These are phyloP conservation scores for Callionymus lyra DNA, from an alignment of 2,113 vertebrate species.

Conservation along the genomic window DNA sequence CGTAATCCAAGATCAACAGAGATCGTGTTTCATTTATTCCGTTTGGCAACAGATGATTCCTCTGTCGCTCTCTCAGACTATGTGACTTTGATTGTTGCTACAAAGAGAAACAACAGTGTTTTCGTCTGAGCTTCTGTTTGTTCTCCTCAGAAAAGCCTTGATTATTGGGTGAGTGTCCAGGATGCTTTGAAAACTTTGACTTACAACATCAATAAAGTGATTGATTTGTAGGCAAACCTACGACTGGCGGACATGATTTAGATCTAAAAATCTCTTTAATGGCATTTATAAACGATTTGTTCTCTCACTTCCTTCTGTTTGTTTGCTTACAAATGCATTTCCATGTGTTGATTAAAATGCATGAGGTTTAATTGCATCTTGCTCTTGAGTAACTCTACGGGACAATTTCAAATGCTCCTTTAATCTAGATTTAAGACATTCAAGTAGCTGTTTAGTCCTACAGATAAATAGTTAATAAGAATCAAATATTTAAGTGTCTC, in stretches of 20 bases:
- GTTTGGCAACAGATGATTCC: conserved; percentile 26
- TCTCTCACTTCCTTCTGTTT: background rate
- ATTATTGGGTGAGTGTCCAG: conserved; percentile 36
- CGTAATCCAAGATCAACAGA: conserved; percentile 40
- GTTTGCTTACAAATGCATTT: conserved; percentile 3
- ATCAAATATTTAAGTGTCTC: no score
- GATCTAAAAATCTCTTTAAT: no score
- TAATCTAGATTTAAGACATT: no score
- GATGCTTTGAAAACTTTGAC: conserved; percentile 8
- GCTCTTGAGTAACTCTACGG: background rate
- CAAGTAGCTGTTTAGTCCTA: no score
- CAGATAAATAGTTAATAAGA: no score
- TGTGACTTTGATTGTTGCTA: conserved; percentile 14
- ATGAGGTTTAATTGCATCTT: background rate
- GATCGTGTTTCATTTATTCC: conserved; percentile 19
- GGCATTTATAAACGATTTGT: background rate
- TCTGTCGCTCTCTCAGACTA: conserved; percentile 22
- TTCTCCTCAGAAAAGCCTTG: conserved; percentile 26
- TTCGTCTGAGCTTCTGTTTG: conserved; percentile 26
- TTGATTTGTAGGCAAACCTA: no score
- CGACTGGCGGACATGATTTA: no score
- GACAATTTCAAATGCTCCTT: no score
- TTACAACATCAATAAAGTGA: no score
- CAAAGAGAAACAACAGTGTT: conserved; percentile 25
- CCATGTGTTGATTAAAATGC: conserved; percentile 9